These are phyloP conservation scores for Rutpela maculata DNA, from an alignment of 2,888 invertebrate species.

Conservation along the genomic window DNA sequence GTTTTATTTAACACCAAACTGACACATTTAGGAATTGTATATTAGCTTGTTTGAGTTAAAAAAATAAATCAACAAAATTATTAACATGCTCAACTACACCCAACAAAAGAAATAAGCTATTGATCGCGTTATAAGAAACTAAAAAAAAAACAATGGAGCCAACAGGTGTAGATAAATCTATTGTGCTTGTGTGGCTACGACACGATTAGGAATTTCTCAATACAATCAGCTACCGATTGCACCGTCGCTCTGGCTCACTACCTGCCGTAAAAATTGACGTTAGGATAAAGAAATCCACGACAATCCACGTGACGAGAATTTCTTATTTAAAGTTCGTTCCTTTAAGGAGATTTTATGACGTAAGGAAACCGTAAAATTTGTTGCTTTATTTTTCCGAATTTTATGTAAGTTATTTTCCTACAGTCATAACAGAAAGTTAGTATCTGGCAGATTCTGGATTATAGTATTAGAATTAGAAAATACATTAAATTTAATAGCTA, in stretches of 20 bases:
- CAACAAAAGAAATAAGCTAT: background rate
- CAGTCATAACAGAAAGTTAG: background rate
- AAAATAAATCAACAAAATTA: too few species aligned
- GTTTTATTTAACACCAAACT: too few species aligned
- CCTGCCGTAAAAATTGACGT: conserved; percentile 24
- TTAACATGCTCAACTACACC: background rate
- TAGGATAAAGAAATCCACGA: conserved; percentile 19
- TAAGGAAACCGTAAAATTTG: background rate
- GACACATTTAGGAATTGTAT: too few species aligned
- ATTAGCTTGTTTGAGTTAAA: too few species aligned
- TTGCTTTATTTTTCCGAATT: conserved; percentile 4
- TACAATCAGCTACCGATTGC: conserved; percentile 27
- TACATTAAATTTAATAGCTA: too few species aligned
- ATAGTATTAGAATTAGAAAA: too few species aligned
- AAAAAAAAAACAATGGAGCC: conserved; percentile 6
- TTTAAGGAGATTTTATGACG: conserved; percentile 16
- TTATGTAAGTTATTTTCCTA: background rate
- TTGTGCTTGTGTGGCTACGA: conserved; percentile 20
- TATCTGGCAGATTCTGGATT: too few species aligned
- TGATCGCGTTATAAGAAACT: background rate
- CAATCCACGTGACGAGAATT: conserved; percentile 19
- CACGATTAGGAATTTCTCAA: conserved; percentile 31
- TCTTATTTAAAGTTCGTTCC: conserved; percentile 18
- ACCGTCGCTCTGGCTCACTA: background rate
- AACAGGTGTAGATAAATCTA: conserved; percentile 31